Evolutionary conservation across 1,140 invertebrate species (phyloP).

Genomic region (Diprion similis): DNA sequence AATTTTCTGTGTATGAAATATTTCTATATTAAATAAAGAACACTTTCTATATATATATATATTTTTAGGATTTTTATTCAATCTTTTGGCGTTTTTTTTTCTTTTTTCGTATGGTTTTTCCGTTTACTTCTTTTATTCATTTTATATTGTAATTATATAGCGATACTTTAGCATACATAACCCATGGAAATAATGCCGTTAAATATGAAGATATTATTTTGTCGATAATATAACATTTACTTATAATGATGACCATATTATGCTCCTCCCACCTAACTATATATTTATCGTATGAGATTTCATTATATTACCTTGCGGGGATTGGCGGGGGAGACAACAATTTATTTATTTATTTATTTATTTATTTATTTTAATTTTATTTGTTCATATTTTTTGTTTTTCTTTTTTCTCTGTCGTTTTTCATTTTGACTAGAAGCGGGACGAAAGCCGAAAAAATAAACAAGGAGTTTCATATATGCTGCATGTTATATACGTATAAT

Average conservation of each 20-base stretch:
- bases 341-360: slow-evolving; percentile 15
- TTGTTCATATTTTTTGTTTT: slow-evolving; percentile 4
- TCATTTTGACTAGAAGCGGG: slow-evolving; percentile 15
- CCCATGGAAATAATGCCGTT: slow-evolving; percentile 6
- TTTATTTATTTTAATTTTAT: slow-evolving; percentile 19
- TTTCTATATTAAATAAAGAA: neutral
- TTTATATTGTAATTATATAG: slow-evolving; percentile 6
- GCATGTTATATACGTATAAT: neutral
- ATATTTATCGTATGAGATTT: neutral
- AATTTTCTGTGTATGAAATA: too few relatives aligned
- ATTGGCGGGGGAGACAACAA: neutral
- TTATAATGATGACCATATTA: neutral
- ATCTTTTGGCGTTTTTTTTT: neutral
- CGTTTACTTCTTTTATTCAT: neutral
- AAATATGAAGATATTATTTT: slow-evolving; percentile 1
- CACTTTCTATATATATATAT: neutral
- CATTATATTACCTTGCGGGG: neutral
- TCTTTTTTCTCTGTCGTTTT: slow-evolving; percentile 3
- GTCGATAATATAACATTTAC: neutral
- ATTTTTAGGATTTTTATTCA: slow-evolving; percentile 2
- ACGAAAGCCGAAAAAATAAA: slow-evolving; percentile 21
- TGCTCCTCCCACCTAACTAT: slow-evolving; percentile 5
- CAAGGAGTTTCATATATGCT: neutral
- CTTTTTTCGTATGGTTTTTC: neutral
- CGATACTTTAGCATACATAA: slow-evolving; percentile 5